Evolutionary conservation across 2,797 vertebrate genomes (phyloP).

Genomic region (Xenopus petersii): DNA sequence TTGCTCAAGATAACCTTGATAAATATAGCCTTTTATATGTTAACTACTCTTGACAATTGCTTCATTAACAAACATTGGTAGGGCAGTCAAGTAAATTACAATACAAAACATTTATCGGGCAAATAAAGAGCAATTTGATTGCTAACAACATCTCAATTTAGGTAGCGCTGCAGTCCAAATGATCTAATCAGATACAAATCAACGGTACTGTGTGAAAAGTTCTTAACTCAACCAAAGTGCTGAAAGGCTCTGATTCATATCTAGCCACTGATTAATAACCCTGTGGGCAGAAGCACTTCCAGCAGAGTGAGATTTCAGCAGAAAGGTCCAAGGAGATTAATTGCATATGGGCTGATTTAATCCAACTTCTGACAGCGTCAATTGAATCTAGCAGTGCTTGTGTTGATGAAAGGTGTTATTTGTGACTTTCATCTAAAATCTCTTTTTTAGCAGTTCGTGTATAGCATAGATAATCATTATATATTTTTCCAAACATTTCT

Average conservation of each 20-base stretch:
- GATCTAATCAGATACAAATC: constrained; percentile 16
- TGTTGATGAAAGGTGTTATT: constrained; percentile 18
- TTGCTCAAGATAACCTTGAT: no score
- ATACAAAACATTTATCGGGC: no score
- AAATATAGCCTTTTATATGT: neutral
- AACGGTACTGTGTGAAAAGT: constrained; percentile 12
- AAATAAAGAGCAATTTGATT: no score
- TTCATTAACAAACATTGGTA: no score
- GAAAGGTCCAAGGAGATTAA: constrained; percentile 39
- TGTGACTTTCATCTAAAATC: constrained; percentile 22
- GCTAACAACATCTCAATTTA: neutral
- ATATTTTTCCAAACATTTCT: no score
- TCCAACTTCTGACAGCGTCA: constrained; percentile 7
- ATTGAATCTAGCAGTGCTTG: constrained; percentile 8
- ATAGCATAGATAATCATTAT: no score
- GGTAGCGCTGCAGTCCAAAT: neutral
- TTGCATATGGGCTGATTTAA: constrained; percentile 33
- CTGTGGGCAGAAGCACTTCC: constrained; percentile 20
- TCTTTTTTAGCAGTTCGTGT: neutral
- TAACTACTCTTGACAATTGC: neutral
- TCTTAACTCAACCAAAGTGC: constrained; percentile 11
- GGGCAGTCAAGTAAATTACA: no score
- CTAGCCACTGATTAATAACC: constrained; percentile 31
- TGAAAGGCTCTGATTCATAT: constrained; percentile 32
- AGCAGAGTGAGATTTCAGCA: constrained; percentile 40